Conservation (phyloP, 2,113 vertebrate genomes). For the Petaurus breviceps region DNA sequence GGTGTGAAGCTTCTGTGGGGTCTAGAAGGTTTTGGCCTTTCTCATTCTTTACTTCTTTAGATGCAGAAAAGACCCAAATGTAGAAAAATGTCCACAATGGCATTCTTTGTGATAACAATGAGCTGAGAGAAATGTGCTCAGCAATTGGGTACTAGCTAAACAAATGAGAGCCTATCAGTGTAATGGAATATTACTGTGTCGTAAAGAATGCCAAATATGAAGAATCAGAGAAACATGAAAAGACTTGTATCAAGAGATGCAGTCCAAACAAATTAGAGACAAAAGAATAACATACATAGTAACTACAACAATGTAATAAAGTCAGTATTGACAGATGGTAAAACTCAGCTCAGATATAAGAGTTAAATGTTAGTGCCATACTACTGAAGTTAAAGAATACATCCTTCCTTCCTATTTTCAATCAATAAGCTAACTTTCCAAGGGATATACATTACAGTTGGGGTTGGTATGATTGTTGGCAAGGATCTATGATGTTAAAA, state of each 20-base stretch:
- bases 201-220: not conserved
- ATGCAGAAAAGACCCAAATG: no score
- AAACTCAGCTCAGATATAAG: not conserved
- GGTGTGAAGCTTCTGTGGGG: no score
- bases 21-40: no score
- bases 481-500: not conserved
- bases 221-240: not conserved
- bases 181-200: not conserved
- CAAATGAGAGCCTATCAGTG: not conserved
- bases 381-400: not conserved
- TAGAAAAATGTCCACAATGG: no score
- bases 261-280: not conserved
- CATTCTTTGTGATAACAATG: not conserved
- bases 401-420: not conserved
- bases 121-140: not conserved
- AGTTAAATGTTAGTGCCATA: not conserved
- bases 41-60: no score
- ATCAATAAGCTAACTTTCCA: not conserved
- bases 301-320: not conserved
- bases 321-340: not conserved
- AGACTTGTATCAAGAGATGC: not conserved
- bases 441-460: not conserved
- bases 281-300: not conserved
- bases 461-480: not conserved
- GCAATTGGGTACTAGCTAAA: not conserved